A percentile compares a stretch with the other conserved stretches of the same genome.
Conservation (phyloP, 2,888 invertebrate genomes). For the Cephus spinipes region DNA sequence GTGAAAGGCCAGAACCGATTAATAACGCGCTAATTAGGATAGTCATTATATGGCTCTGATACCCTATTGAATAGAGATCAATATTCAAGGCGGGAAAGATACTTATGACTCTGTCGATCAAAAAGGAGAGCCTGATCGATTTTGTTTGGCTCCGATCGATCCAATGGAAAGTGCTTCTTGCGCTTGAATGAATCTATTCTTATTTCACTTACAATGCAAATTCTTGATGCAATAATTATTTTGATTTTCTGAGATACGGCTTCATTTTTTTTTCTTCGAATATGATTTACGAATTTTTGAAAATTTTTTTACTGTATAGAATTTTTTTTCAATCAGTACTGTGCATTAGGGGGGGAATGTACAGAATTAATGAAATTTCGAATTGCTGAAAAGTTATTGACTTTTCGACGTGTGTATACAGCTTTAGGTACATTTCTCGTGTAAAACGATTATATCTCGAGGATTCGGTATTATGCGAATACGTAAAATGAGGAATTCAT, state of each 20-base stretch:
- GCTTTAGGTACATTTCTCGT: not conserved
- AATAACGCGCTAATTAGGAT: slow-evolving; percentile 20
- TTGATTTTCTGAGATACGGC: not conserved
- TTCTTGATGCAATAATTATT: not conserved
- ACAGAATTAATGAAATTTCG: not conserved
- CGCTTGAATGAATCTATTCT: not conserved
- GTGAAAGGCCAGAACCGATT: slow-evolving; percentile 44
- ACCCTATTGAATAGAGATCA: slow-evolving; percentile 3
- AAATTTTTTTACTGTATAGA: no score
- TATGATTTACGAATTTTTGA: no score
- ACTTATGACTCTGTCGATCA: not conserved
- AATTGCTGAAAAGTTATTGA: not conserved
- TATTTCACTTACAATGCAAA: not conserved
- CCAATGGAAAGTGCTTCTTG: not conserved
- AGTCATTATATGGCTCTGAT: slow-evolving; percentile 9
- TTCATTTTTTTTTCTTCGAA: no score
- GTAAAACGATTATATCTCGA: not conserved
- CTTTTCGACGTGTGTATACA: not conserved
- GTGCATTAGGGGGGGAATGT: not conserved
- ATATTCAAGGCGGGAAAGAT: slow-evolving; percentile 3
- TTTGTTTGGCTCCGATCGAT: not conserved
- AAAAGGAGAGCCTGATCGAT: not conserved
- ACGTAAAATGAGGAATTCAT: no score
- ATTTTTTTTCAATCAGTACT: not conserved
- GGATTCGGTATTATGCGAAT: no score